phyloP scores from a whole-genome alignment of 2,113 vertebrate species.

The Prietella phreatophila region DNA sequence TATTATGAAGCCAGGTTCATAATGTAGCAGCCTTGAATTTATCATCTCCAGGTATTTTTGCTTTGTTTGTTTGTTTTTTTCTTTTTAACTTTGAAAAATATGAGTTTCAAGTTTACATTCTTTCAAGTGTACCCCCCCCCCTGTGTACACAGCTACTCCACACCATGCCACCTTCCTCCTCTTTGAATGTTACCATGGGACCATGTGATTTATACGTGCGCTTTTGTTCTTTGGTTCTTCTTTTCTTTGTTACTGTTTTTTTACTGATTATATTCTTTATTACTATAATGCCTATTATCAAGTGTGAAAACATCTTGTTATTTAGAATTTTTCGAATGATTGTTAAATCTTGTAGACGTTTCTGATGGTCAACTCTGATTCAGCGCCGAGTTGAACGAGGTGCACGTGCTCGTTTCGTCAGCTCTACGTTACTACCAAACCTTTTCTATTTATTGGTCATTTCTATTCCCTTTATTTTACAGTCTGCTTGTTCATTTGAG shows the following conservation, averaged over 20 bases:
- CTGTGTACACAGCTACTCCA: conserved; percentile 46
- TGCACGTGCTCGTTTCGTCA: neutral
- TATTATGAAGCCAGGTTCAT: too few relatives aligned
- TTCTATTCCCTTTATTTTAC: neutral
- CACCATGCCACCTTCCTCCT: conserved; percentile 45
- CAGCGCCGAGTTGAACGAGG: neutral
- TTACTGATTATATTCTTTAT: conserved; percentile 21
- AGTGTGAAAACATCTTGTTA: neutral
- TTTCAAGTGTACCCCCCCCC: too few relatives aligned
- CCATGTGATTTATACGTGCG: conserved; percentile 59
- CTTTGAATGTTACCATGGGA: conserved; percentile 63
- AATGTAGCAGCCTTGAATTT: too few relatives aligned
- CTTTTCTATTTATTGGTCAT: conserved; percentile 9
- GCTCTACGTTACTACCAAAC: neutral
- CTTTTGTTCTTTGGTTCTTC: conserved; percentile 12
- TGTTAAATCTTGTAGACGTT: neutral
- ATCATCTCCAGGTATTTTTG: neutral
- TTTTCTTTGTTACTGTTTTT: conserved; percentile 24
- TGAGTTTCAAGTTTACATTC: conserved; percentile 48
- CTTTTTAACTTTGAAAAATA: conserved; percentile 11
- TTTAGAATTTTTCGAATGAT: neutral
- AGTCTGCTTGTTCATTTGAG: neutral
- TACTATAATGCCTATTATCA: conserved; percentile 19
- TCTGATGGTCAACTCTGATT: neutral
- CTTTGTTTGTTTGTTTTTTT: conserved; percentile 7